Conservation (phyloP, 2,888 invertebrate species). For the Pyrgus malvae region DNA sequence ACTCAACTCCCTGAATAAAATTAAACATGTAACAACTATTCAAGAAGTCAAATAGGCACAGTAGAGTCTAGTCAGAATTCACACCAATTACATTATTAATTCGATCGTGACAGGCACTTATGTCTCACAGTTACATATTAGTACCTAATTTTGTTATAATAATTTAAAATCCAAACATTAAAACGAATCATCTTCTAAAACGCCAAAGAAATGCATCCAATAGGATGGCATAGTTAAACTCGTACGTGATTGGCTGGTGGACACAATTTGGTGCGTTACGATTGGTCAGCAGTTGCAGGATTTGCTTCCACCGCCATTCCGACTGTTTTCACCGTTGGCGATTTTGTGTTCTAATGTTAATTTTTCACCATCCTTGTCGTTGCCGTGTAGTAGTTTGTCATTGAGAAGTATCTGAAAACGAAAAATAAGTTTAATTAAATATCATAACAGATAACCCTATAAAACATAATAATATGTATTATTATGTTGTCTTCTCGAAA, state of each 20-base stretch:
- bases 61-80: slow-evolving; percentile 33
- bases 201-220: slow-evolving; percentile 14
- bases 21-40: slow-evolving; percentile 30
- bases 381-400: slow-evolving; percentile 87
- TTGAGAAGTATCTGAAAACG: slow-evolving; percentile 87
- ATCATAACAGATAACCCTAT: not conserved
- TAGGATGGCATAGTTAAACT: slow-evolving; percentile 16
- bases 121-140: slow-evolving; percentile 15
- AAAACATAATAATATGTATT: too few relatives aligned
- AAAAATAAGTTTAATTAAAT: not conserved
- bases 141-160: slow-evolving; percentile 6
- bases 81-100: slow-evolving; percentile 45
- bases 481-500: too few relatives aligned
- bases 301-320: slow-evolving; percentile 68
- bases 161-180: slow-evolving; percentile 25
- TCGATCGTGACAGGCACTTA: slow-evolving; percentile 39
- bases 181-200: slow-evolving; percentile 9
- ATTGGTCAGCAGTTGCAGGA: slow-evolving; percentile 83
- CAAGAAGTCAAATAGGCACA: slow-evolving; percentile 28
- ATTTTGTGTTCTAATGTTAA: slow-evolving; percentile 84
- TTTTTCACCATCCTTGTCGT: slow-evolving; percentile 86
- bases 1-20: slow-evolving; percentile 45
- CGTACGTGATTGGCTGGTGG: slow-evolving; percentile 12
- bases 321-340: slow-evolving; percentile 70
- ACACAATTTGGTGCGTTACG: slow-evolving; percentile 28